Evolutionary conservation across 1,140 invertebrate genomes (phyloP), one percentile per base, ranked within the genome.

Genomic region (Melitaea cinxia): DNA sequence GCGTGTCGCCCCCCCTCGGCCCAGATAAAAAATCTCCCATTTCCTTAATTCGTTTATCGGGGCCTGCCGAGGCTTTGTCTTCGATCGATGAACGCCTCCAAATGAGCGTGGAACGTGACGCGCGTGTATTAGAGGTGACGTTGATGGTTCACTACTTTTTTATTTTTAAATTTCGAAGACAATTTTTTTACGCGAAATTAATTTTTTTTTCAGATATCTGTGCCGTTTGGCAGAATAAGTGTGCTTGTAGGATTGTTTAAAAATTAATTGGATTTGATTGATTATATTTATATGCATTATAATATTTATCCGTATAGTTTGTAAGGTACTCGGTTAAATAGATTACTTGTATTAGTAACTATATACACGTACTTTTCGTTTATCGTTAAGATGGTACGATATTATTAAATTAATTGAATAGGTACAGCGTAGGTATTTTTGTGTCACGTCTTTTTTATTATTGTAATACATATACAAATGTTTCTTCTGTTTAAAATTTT

Each of bases 1-100:
- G 87, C 87, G 84, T 86, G 85, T 78, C 80, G 69, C 73, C 76
- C 70, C 75, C 65, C 77, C 70, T 65, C 80, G 75, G 77, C 76
- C 80, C 85, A 85, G 88, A 90, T 88, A 90, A 90, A 90, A 90
- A 90, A 88, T 90, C 88, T 90, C 84, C 85, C 85, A 87, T 88
- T 88, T 90, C 88, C 88, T 87, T 90, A 90, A 90, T 90, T 90
- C 85, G 88, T 90, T 90, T 90, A 88, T 90, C 85, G 88, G 85
- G 79, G 77, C 78, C 75, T 77, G 82, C 65, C 75, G 79, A 81
- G 81, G 85, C 88, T 88, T 90, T 90, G 88, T 90, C 88, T 88
- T 80, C 85, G 88, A 90, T 90, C 88, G 88, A 90, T 90, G 88
- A 78, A 81, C 73, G 80, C 75, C 75, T 77, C 77, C 78, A 88